Evolutionary conservation across 2,113 vertebrate genomes (phyloP), one percentile per base, ranked within the genome.

Genomic region (Dromas ardeola): DNA sequence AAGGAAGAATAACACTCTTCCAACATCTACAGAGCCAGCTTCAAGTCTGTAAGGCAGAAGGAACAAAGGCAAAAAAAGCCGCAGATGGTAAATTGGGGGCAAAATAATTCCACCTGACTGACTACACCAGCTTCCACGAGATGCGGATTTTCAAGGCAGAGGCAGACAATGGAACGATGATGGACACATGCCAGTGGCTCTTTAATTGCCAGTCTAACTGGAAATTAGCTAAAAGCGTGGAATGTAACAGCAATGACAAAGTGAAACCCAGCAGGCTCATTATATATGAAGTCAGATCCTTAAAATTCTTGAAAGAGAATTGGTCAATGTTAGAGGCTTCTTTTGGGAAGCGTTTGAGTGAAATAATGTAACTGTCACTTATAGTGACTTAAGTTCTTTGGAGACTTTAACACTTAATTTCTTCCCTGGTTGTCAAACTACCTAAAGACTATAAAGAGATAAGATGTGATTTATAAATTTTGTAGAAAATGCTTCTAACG

Each of bases 301-400:
- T 66, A 45, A 70, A 81, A 58, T 82, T 84, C 72, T 90, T 91
- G 36, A 84, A 74, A n/a, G 38, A 67, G 32, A 58, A 50, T 45
- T 40, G 13, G 12, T 70, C 23, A 67, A 17, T 74, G 65, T 89
- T 79, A 79, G 27, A 65, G 27, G 26, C 20, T 79, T 49, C 62
- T 92, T 97, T 91, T 78, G 82, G 90, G 70, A 88, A 62, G 25
- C n/a, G 32, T 84, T 96, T 88, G 88, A 74, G 42, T 21, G 45
- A 94, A 95, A 92, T 56, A 95, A 95, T 43, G 2, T 36, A 86
- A 72, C 23, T 90, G 32, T 19, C 21, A 49, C 17, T 67, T 42
- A 67, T 2, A 76, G 29, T 45, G 36, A 49, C 50, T 86, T 58
- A 82, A 90, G 34, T 77, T 74, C 12, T 81, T 74, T 84, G 38